A percentile compares a stretch with the other conserved stretches of the same genome.
These are phyloP conservation scores for Chrosomus eos DNA, from an alignment of 2,797 vertebrate species.

Conservation along the genomic window DNA sequence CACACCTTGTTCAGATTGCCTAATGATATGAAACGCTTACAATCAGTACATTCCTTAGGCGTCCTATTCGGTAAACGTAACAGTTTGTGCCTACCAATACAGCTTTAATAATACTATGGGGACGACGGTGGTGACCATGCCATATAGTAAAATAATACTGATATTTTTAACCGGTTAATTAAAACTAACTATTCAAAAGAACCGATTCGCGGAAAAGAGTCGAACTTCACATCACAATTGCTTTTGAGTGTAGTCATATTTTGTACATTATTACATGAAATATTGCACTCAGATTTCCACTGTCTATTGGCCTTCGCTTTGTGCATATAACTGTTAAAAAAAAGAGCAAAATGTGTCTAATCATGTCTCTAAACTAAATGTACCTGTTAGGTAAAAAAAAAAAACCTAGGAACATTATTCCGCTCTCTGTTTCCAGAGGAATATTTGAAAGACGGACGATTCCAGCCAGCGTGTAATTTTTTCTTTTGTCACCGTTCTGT, in stretches of 20 bases:
- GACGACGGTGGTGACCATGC: background rate
- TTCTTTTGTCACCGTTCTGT: constrained; percentile 20
- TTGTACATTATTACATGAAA: background rate
- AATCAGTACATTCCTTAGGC: background rate
- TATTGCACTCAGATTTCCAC: background rate
- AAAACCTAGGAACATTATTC: constrained; percentile 44
- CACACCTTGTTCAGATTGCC: background rate
- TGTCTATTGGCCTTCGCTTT: background rate
- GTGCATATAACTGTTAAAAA: background rate
- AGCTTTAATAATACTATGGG: background rate
- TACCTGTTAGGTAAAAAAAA: background rate
- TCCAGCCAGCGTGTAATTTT: constrained; percentile 62
- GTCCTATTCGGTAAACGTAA: background rate
- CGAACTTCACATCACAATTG: background rate
- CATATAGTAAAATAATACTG: background rate
- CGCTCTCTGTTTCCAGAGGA: constrained; percentile 53
- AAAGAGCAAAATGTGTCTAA: background rate
- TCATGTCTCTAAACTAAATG: background rate
- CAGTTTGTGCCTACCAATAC: background rate
- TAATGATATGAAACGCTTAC: background rate
- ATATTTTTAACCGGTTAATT: background rate
- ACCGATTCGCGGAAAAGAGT: background rate
- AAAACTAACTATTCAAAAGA: background rate
- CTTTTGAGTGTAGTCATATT: background rate
- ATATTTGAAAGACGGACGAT: constrained; percentile 44